Evolutionary conservation across 2,888 invertebrate genomes (phyloP).

Genomic region (Troglohyphantes excavatus): DNA sequence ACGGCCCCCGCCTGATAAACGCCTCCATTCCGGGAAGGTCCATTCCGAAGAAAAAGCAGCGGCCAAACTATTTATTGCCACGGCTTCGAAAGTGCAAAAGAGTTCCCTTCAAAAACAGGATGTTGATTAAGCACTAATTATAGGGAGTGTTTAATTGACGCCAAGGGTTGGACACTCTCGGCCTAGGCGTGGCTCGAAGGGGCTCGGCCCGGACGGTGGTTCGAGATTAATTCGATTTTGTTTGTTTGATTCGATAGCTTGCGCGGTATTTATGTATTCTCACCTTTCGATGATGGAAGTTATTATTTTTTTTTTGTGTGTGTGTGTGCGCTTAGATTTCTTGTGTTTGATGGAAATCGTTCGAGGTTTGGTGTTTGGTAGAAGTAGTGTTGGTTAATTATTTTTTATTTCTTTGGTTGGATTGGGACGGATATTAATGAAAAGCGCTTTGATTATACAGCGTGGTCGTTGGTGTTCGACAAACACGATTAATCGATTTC

Average conservation of each 20-base stretch:
- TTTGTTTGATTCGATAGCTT: constrained; percentile 34
- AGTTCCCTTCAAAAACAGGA: constrained; percentile 72
- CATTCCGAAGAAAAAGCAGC: constrained; percentile 3
- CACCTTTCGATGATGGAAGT: constrained; percentile 36
- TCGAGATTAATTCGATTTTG: constrained; percentile 46
- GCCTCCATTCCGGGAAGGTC: constrained; percentile 40
- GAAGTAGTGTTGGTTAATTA: background rate
- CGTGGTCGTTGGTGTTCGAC: background rate
- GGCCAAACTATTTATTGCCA: constrained; percentile 56
- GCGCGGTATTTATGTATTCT: constrained; percentile 33
- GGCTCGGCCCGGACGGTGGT: constrained; percentile 39
- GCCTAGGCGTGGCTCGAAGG: constrained; percentile 66
- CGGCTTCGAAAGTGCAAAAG: constrained; percentile 13
- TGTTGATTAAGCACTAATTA: constrained; percentile 77
- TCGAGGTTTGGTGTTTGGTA: background rate
- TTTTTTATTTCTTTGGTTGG: background rate
- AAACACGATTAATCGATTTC: background rate
- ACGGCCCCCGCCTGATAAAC: constrained; percentile 11
- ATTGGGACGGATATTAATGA: background rate
- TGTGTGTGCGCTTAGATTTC: background rate
- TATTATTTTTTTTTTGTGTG: no score
- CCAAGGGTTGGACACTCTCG: constrained; percentile 14
- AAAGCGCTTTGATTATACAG: background rate
- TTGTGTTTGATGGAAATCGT: background rate
- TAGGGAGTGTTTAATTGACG: constrained; percentile 77